These are phyloP conservation scores for Lepidocyrtinus sp. DNA, from an alignment of 2,888 invertebrate species.

Conservation along the genomic window DNA sequence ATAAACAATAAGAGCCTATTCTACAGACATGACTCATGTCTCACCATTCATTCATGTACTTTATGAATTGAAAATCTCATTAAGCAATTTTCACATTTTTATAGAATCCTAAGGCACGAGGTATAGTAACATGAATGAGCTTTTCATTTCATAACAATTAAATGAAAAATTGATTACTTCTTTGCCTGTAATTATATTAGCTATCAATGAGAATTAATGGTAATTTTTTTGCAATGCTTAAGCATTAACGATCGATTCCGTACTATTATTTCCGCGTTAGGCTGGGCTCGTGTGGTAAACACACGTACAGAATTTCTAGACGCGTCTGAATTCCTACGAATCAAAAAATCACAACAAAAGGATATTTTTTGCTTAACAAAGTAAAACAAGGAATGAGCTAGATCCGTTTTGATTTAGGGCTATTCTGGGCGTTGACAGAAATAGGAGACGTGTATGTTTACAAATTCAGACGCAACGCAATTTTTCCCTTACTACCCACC, in stretches of 20 bases:
- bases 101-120: too few species aligned
- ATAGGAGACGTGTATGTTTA: not conserved
- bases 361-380: not conserved
- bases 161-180: not conserved
- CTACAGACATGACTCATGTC: too few species aligned
- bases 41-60: too few species aligned
- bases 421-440: conserved; percentile 50
- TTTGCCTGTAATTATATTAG: not conserved
- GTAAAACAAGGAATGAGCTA: conserved; percentile 5
- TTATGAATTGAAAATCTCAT: too few species aligned
- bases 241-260: conserved; percentile 1
- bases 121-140: too few species aligned
- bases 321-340: conserved; percentile 7
- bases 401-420: conserved; percentile 50
- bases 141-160: not conserved
- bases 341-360: conserved; percentile 5
- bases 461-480: conserved; percentile 7
- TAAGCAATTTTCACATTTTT: too few species aligned
- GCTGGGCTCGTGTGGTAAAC: not conserved
- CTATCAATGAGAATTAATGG: not conserved
- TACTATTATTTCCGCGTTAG: conserved; percentile 20
- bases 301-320: not conserved
- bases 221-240: not conserved
- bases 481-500: not conserved
- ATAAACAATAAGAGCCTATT: too few species aligned